Evolutionary conservation across 92 coral and sea anemone species (phyloP).

Genomic region (Epizoanthus ramosus): DNA sequence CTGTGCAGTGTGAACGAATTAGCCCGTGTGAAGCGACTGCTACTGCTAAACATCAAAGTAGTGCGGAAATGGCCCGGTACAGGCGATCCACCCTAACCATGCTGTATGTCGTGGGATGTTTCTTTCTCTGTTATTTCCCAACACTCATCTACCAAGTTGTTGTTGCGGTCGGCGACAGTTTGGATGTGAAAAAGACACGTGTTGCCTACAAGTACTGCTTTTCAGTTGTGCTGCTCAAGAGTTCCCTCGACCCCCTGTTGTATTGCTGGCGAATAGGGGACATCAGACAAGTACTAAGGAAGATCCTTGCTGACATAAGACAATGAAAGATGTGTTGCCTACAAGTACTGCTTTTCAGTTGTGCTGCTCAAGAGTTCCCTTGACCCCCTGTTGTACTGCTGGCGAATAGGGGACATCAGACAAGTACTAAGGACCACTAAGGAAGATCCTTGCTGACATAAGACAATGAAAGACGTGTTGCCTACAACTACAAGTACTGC

Average conservation of each 20-base stretch:
- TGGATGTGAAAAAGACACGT: slow-evolving; percentile 19
- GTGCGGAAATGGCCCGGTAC: slow-evolving; percentile 30
- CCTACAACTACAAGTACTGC: slow-evolving; percentile 37
- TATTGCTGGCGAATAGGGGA: slow-evolving; percentile 39
- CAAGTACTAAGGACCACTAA: slow-evolving; percentile 10
- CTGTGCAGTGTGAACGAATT: not conserved
- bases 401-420: slow-evolving; percentile 38
- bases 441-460: slow-evolving; percentile 11
- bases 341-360: slow-evolving; percentile 35
- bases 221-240: slow-evolving; percentile 27
- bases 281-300: slow-evolving; percentile 24
- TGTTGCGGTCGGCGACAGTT: not conserved
- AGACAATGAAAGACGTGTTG: not conserved
- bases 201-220: slow-evolving; percentile 33
- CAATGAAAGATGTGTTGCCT: not conserved
- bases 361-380: slow-evolving; percentile 31
- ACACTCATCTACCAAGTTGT: slow-evolving; percentile 21
- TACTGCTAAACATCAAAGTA: not conserved
- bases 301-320: slow-evolving; percentile 9
- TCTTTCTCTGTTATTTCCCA: slow-evolving; percentile 33
- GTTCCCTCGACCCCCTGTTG: slow-evolving; percentile 26
- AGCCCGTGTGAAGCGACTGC: not conserved
- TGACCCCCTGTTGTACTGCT: slow-evolving; percentile 30
- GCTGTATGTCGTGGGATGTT: slow-evolving; percentile 31
- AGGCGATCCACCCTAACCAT: slow-evolving; percentile 30